Conservation (phyloP, 2,888 invertebrate species). For the Aproaerema taeniolella region DNA sequence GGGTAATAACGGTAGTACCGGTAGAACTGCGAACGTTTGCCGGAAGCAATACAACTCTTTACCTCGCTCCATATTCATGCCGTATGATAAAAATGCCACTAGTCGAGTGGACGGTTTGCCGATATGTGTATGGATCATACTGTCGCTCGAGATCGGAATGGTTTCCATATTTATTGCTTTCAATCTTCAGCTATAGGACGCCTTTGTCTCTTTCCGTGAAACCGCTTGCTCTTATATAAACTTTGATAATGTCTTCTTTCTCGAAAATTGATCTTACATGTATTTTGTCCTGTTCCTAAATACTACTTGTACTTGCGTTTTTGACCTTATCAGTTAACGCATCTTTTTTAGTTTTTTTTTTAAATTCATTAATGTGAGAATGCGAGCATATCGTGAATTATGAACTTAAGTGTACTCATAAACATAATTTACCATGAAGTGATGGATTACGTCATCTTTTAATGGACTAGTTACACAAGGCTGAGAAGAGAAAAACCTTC, state of each 20-base stretch:
- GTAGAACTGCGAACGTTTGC: constrained; percentile 25
- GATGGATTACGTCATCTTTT: background rate
- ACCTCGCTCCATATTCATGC: constrained; percentile 45
- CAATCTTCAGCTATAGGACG: too few relatives aligned
- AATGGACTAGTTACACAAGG: too few relatives aligned
- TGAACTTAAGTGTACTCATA: constrained; percentile 5
- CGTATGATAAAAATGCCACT: constrained; percentile 34
- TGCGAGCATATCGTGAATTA: background rate
- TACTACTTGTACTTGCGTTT: background rate
- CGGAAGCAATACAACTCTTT: constrained; percentile 44
- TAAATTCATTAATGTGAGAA: background rate
- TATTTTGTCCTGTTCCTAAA: too few relatives aligned
- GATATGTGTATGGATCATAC: too few relatives aligned
- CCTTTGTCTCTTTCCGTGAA: too few relatives aligned
- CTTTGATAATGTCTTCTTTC: too few relatives aligned
- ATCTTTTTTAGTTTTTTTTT: too few relatives aligned
- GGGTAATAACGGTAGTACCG: constrained; percentile 41
- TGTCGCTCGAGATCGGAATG: background rate
- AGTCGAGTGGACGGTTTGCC: background rate
- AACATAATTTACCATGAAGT: constrained; percentile 6
- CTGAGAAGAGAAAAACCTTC: too few relatives aligned
- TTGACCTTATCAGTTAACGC: too few relatives aligned
- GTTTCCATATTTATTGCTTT: background rate
- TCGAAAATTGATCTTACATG: too few relatives aligned
- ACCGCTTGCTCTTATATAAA: too few relatives aligned